Conservation (phyloP, 2,797 vertebrate genomes). For the Distichodus sexfasciatus region DNA sequence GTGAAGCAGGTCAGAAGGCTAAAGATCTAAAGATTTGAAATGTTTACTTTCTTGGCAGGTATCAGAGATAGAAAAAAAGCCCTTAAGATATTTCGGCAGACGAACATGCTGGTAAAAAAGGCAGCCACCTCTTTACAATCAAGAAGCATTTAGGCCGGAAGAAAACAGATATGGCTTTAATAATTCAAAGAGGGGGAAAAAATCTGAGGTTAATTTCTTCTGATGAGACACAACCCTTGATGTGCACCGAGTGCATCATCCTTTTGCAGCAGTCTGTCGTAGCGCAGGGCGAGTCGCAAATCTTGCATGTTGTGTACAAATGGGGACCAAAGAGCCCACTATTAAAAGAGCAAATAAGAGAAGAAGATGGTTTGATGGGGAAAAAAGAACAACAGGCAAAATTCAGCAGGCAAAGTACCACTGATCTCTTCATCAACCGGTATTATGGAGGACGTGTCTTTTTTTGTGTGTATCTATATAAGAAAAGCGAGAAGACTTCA, state of each 20-base stretch:
- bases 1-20: conserved; percentile 27
- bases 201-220: background rate
- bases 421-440: conserved; percentile 28
- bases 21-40: conserved; percentile 33
- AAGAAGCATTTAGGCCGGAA: background rate
- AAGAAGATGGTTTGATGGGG: conserved; percentile 13
- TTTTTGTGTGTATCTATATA: conserved; percentile 18
- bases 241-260: background rate
- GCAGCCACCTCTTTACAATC: conserved; percentile 10
- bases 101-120: background rate
- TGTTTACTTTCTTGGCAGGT: conserved; percentile 37
- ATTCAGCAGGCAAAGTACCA: conserved; percentile 2
- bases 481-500: conserved; percentile 23
- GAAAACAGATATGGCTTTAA: background rate
- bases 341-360: conserved; percentile 25
- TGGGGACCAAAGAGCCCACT: background rate
- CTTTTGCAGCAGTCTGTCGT: background rate
- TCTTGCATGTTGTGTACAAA: background rate
- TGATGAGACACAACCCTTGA: background rate
- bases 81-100: conserved; percentile 1
- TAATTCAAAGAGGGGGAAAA: background rate
- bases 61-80: background rate
- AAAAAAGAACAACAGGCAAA: conserved; percentile 13
- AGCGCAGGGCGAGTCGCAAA: background rate
- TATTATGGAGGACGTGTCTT: conserved; percentile 31